Evolutionary conservation across 2,888 invertebrate genomes (phyloP), one percentile per base, ranked within the genome.

Genomic region (Meganola albula): DNA sequence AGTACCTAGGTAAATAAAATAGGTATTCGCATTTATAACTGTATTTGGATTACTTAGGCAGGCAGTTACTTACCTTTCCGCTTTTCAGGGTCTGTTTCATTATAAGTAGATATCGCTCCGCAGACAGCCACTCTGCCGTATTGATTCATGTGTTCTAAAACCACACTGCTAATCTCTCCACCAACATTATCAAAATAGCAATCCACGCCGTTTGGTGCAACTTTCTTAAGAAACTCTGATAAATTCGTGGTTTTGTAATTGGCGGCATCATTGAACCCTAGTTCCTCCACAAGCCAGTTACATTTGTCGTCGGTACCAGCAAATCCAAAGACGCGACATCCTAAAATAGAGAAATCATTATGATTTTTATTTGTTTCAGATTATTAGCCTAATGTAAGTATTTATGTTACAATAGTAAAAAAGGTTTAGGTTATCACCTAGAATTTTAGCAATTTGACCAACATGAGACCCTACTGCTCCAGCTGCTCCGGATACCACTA

Each of bases 171-270:
- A 4, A 91, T 77, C 45, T 89, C 88, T 1, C 92, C 92, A 3
- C 92, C 92, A 11, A 92, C 93, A 66, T 93, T 93, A 63, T 93
- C 93, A 59, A 93, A 93, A 57, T 91, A 93, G 57, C 92, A 91
- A 59, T 93, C 92, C 0, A 93, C 72, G 2, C 92, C 92, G n/a
- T 91, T 74, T 0, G 92, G 91, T 7, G 92, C 91, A 31, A 72
- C 78, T 63, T 89, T 75, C 42, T 87, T 87, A 8, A 94, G 71
- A 24, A 87, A 88, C 26, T 78, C 58, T 1, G 65, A 63, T 24
- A 91, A 49, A 53, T 90, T 63, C 4, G 71, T 79, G 1, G 86
- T 90, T 70, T 93, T 93, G 70, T 93, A 93, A 73, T 93, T 93
- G 40, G 90, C 90, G 8, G 89, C 91, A 43, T 77, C 67, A 61